A percentile compares a stretch with the other conserved stretches of the same genome.
These are phyloP conservation scores for Laterallus jamaicensis DNA, from an alignment of 2,113 vertebrate genomes.

Conservation along the genomic window DNA sequence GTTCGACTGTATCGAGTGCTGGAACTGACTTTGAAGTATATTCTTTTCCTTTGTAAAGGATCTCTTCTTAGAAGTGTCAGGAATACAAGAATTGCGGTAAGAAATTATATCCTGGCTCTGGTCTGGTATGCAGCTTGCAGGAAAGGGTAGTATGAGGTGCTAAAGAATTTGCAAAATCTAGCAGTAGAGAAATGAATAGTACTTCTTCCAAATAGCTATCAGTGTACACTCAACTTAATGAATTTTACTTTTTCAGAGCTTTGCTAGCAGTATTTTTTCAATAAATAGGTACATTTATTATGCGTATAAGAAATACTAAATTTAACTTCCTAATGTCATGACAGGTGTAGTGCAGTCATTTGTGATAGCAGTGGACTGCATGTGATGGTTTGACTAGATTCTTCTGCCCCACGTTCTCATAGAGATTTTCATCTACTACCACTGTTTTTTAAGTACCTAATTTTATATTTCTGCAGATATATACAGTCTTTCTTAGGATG, in stretches of 20 bases:
- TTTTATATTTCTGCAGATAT: background rate
- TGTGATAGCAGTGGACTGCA: background rate
- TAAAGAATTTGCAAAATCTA: background rate
- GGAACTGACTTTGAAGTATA: background rate
- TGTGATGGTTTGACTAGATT: background rate
- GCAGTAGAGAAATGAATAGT: background rate
- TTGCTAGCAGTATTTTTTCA: background rate
- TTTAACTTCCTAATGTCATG: background rate
- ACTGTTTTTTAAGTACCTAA: background rate
- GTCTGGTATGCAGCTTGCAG: background rate
- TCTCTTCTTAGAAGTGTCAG: background rate
- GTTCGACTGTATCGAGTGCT: background rate
- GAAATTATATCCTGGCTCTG: background rate
- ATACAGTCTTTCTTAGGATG: background rate
- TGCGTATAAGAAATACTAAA: background rate
- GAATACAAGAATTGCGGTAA: background rate
- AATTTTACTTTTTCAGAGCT: background rate
- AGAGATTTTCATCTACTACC: background rate
- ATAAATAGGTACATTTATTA: background rate
- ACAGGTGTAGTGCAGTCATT: background rate
- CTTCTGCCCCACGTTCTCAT: background rate
- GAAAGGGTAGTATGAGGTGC: background rate
- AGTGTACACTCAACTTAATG: background rate
- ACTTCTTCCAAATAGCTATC: background rate
- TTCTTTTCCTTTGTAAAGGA: background rate